Evolutionary conservation across 1,140 invertebrate species (phyloP), one percentile per base, ranked within the genome.

Genomic region (Magallana ariakensis): DNA sequence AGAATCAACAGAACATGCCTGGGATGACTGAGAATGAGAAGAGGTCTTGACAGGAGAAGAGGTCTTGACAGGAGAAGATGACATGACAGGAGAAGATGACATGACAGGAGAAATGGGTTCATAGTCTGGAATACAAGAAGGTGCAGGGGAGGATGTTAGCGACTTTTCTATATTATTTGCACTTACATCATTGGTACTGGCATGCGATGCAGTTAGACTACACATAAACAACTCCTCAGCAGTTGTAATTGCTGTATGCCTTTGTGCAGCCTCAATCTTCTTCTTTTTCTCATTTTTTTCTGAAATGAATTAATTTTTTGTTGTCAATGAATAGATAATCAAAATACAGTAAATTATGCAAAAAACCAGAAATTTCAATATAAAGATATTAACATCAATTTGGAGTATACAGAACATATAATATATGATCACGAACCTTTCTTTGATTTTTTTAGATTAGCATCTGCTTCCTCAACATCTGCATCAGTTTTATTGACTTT

Each of bases 241-340:
- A 15, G 54, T 83, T 11, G 11, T 53, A n/a, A 83, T 83, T 11
- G 54, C 81, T 58, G 81, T 83, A 4, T 83, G 54, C 57, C 26
- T 57, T 57, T 56, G 15, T 13, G 54, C 57, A 1, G 22, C 57
- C n/a, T n/a, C n/a, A n/a, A n/a, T n/a, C n/a, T n/a, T n/a, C n/a
- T n/a, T n/a, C n/a, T n/a, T n/a, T 83, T 57, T 22, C 57, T 83
- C 81, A 83, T 83, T 83, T 19, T 83, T 55, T 26, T 83, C 81
- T 83, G 55, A 22, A 83, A 83, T 57, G 22, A 19, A 83, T 57
- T 19, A 58, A 26, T n/a, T 6, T 70, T 70, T 22, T 7, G 62
- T 70, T 26, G 8, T n/a, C 11, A 22, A 22, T 16, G 22, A 19
- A 66, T 66, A 22, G 26, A 11, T 16, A 26, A 26, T 11, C 19